These are phyloP conservation scores for Turritopsis rubra DNA, from an alignment of 30 jellyfish, hydroid and myxozoan genomes.

Conservation along the genomic window DNA sequence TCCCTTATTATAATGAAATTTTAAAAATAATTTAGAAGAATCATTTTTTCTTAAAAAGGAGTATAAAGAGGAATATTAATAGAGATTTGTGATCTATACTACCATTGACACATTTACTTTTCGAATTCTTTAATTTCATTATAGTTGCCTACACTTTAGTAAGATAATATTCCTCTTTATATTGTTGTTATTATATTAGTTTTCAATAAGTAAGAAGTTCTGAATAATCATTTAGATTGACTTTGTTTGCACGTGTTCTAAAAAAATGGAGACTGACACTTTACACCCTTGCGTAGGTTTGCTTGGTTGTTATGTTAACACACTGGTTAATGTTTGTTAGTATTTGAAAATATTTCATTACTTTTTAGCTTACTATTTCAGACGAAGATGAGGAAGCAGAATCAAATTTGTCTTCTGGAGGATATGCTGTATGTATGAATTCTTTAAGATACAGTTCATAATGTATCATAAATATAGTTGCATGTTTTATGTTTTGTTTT, in stretches of 20 bases:
- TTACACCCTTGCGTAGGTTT: neutral
- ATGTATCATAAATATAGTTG: neutral
- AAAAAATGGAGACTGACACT: neutral
- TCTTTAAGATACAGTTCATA: neutral
- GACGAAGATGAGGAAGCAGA: neutral
- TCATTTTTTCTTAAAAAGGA: no score
- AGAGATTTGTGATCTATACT: no score
- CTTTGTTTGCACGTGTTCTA: neutral
- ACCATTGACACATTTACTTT: no score
- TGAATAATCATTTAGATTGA: neutral
- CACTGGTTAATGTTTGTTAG: neutral
- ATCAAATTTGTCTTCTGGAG: neutral
- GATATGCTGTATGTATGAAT: neutral
- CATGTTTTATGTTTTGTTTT: neutral
- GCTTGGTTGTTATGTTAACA: neutral
- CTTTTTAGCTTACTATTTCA: neutral
- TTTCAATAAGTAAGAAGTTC: neutral
- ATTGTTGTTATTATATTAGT: neutral
- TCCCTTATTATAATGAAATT: no score
- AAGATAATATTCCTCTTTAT: no score
- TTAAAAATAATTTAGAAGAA: no score
- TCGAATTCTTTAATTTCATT: neutral
- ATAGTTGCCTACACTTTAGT: no score
- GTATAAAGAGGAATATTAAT: no score
- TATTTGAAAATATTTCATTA: neutral